These are phyloP conservation scores for Lysiphlebus fabarum DNA, from an alignment of 1,140 invertebrate genomes.

Conservation along the genomic window DNA sequence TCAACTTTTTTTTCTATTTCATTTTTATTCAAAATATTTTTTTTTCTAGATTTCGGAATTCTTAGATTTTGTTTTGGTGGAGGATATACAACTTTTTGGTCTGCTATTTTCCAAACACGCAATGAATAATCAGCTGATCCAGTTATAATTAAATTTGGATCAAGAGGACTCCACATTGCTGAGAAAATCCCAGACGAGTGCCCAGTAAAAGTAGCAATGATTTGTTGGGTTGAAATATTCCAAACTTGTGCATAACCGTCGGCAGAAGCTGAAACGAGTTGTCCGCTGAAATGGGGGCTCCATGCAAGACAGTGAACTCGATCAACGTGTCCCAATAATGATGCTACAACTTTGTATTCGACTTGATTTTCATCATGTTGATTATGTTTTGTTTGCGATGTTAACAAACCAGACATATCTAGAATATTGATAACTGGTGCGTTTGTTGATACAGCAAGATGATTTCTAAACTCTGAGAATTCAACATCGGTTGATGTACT, in stretches of 20 bases:
- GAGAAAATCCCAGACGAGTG: slow-evolving; percentile 57
- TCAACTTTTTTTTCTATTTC: not conserved
- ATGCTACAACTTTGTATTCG: slow-evolving; percentile 50
- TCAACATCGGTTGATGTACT: slow-evolving; percentile 58
- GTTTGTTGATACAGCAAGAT: slow-evolving; percentile 64
- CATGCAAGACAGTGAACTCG: slow-evolving; percentile 65
- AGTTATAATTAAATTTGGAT: slow-evolving; percentile 62
- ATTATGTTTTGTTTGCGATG: slow-evolving; percentile 11
- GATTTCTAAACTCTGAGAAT: slow-evolving; percentile 59
- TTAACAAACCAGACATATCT: slow-evolving; percentile 45
- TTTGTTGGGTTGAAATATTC: slow-evolving; percentile 61
- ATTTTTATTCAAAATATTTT: slow-evolving; percentile 3
- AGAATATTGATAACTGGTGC: slow-evolving; percentile 58
- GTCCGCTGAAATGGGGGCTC: slow-evolving; percentile 68
- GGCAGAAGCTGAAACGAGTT: slow-evolving; percentile 67
- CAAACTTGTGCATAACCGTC: slow-evolving; percentile 70
- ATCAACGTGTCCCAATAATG: slow-evolving; percentile 60
- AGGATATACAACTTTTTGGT: slow-evolving; percentile 35
- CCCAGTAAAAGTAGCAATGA: slow-evolving; percentile 58
- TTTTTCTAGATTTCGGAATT: slow-evolving; percentile 23
- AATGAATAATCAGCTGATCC: slow-evolving; percentile 62
- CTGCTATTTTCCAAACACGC: slow-evolving; percentile 58
- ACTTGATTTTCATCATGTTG: slow-evolving; percentile 30
- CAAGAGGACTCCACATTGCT: slow-evolving; percentile 64
- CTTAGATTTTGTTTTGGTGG: slow-evolving; percentile 29